Evolutionary conservation across 2,797 vertebrate species (phyloP).

Genomic region (Amphiprion clarkii): DNA sequence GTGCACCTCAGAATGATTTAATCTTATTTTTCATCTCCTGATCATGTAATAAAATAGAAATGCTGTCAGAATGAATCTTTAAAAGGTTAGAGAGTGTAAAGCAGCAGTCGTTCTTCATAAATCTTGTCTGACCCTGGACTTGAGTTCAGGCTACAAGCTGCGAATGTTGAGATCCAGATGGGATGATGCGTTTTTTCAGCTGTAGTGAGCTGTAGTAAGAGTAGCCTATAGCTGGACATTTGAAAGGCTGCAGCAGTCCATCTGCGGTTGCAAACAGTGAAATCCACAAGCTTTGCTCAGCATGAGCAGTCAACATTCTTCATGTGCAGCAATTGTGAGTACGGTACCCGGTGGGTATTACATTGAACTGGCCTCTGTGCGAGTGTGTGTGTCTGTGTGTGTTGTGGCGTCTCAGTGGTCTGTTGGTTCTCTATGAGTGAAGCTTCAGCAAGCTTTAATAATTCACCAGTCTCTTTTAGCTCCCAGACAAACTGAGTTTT

Average conservation of each 20-base stretch:
- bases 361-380: slow-evolving; percentile 54
- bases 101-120: slow-evolving; percentile 29
- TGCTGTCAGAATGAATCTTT: slow-evolving; percentile 45
- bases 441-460: slow-evolving; percentile 80
- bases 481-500: slow-evolving; percentile 77
- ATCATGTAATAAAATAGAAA: slow-evolving; percentile 42
- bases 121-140: slow-evolving; percentile 19
- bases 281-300: slow-evolving; percentile 73
- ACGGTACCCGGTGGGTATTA: slow-evolving; percentile 58
- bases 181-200: slow-evolving; percentile 19
- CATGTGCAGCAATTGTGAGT: slow-evolving; percentile 65
- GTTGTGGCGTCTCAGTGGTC: slow-evolving; percentile 61
- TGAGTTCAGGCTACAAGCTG: slow-evolving; percentile 19
- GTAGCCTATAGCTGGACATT: slow-evolving; percentile 52
- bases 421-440: slow-evolving; percentile 69
- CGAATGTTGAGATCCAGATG: slow-evolving; percentile 31
- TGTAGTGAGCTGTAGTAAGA: slow-evolving; percentile 42
- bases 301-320: slow-evolving; percentile 70
- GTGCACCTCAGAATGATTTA: neutral
- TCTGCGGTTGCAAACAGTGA: slow-evolving; percentile 60
- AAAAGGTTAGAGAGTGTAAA: slow-evolving; percentile 24
- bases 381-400: slow-evolving; percentile 44
- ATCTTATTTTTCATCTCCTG: slow-evolving; percentile 19
- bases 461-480: slow-evolving; percentile 78
- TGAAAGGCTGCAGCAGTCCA: slow-evolving; percentile 51